Evolutionary conservation across 2,113 vertebrate genomes (phyloP).

Genomic region (Azemiops feae): DNA sequence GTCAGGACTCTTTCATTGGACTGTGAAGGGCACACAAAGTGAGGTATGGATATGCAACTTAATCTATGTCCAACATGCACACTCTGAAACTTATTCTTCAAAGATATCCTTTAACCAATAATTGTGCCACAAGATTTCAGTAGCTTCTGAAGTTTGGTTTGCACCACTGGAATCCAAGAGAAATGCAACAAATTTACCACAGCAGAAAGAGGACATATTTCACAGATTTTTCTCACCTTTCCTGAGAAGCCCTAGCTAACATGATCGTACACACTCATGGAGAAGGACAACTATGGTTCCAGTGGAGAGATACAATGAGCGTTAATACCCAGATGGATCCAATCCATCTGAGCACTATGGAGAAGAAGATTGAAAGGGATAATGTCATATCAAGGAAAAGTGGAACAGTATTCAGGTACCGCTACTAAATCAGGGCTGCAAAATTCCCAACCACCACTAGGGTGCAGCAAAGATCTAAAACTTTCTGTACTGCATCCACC

Average conservation of each 20-base stretch:
- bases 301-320: neutral
- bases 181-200: neutral
- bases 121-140: neutral
- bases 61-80: neutral
- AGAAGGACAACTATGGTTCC: neutral
- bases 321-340: neutral
- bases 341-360: neutral
- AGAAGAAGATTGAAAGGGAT: neutral
- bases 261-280: neutral
- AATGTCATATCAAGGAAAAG: neutral
- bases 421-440: neutral
- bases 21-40: constrained; percentile 63
- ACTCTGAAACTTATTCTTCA: neutral
- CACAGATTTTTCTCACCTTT: neutral
- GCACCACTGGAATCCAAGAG: neutral
- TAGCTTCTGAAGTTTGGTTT: neutral
- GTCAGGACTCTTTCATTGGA: constrained; percentile 59
- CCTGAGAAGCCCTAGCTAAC: neutral
- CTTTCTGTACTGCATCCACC: neutral
- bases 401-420: neutral
- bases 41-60: neutral
- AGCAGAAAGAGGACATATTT: neutral
- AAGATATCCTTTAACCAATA: neutral
- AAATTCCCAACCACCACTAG: neutral
- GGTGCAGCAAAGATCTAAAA: neutral